phyloP scores from a whole-genome alignment of 1,140 invertebrate species.

The Armadillidium nasatum region DNA sequence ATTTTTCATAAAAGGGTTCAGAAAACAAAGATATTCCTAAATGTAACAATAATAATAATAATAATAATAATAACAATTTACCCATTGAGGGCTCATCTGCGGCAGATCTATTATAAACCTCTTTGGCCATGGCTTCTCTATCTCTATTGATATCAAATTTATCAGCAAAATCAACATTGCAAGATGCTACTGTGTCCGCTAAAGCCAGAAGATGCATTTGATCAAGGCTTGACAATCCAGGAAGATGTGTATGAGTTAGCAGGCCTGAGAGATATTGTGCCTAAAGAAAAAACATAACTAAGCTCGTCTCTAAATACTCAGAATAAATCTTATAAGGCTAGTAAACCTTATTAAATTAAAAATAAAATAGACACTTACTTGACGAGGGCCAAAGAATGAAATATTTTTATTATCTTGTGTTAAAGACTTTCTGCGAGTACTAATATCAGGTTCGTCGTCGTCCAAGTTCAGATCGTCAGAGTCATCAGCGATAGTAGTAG shows the following conservation, averaged over 20 bases:
- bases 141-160: constrained; percentile 72
- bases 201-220: constrained; percentile 98
- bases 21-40: too few species aligned
- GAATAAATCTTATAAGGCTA: too few species aligned
- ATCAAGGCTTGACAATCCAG: constrained; percentile 92
- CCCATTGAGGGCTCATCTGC: constrained; percentile 44
- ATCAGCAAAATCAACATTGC: constrained; percentile 79
- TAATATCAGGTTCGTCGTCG: constrained; percentile 36
- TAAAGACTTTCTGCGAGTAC: constrained; percentile 29
- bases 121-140: constrained; percentile 65
- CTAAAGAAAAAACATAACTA: constrained; percentile 38
- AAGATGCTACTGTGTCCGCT: constrained; percentile 94
- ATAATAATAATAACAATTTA: constrained; percentile 21
- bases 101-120: constrained; percentile 47
- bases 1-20: too few species aligned
- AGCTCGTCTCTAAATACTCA: background rate
- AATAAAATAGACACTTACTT: background rate
- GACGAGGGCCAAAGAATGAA: constrained; percentile 48
- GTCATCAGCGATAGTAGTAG: constrained; percentile 41
- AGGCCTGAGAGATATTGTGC: constrained; percentile 68
- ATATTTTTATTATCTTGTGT: constrained; percentile 45
- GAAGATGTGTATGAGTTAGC: constrained; percentile 91
- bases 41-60: too few species aligned
- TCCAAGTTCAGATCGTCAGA: constrained; percentile 36
- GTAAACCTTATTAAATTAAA: too few species aligned